These are phyloP conservation scores for Eurois occulta DNA, from an alignment of 2,888 invertebrate genomes.

Conservation along the genomic window DNA sequence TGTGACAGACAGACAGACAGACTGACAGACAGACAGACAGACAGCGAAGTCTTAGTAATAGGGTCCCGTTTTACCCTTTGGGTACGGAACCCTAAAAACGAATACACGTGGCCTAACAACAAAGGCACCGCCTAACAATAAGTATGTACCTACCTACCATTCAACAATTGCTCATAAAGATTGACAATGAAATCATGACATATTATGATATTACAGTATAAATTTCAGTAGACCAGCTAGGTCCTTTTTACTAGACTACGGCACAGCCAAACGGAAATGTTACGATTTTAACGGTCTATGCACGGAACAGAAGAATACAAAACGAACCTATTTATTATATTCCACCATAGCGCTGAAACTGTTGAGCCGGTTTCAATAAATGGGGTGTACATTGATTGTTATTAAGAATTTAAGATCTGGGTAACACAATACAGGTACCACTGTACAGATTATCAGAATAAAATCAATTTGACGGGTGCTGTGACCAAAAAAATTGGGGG, in stretches of 20 bases:
- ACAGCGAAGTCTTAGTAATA: no score
- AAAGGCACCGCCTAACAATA: conserved; percentile 40
- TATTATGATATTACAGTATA: neutral
- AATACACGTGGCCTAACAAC: conserved; percentile 27
- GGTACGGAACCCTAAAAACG: no score
- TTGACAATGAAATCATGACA: conserved; percentile 39
- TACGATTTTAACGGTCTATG: neutral
- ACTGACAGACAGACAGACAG: no score
- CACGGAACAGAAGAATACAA: no score
- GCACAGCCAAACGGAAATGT: neutral
- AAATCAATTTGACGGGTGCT: neutral
- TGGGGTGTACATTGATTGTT: neutral
- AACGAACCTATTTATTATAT: no score
- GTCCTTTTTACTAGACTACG: neutral
- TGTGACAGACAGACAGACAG: no score
- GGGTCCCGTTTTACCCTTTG: no score
- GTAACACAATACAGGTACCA: neutral
- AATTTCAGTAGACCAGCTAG: neutral
- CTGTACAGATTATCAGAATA: neutral
- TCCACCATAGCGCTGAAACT: neutral
- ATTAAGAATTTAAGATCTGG: no score
- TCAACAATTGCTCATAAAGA: conserved; percentile 16
- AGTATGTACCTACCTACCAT: neutral
- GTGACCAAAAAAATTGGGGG: neutral
- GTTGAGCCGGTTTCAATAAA: neutral